Evolutionary conservation across 1,140 invertebrate species (phyloP).

Genomic region (Portunus trituberculatus): DNA sequence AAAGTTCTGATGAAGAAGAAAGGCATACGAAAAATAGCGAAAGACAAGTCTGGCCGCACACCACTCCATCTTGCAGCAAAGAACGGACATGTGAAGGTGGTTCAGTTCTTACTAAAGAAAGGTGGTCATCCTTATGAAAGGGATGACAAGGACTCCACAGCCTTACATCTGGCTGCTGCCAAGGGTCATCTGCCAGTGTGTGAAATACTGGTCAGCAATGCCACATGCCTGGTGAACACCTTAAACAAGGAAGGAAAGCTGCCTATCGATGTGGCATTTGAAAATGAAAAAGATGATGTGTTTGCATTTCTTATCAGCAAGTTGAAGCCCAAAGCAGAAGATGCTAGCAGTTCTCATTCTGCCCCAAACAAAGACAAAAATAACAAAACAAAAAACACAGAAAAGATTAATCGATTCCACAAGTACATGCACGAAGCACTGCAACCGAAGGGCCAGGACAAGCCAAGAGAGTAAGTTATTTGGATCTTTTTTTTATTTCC

Average conservation of each 20-base stretch:
- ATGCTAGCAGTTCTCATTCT: not conserved
- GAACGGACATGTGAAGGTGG: slow-evolving; percentile 32
- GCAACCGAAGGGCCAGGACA: not conserved
- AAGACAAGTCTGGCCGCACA: slow-evolving; percentile 44
- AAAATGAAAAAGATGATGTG: slow-evolving; percentile 56
- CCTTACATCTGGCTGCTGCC: slow-evolving; percentile 59
- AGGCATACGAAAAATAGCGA: slow-evolving; percentile 39
- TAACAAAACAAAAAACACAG: not conserved
- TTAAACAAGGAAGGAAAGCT: slow-evolving; percentile 35
- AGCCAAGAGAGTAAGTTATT: slow-evolving; percentile 24
- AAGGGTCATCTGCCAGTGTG: slow-evolving; percentile 48
- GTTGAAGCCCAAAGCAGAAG: too few relatives aligned
- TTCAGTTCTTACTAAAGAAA: slow-evolving; percentile 40
- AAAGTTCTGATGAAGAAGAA: slow-evolving; percentile 50
- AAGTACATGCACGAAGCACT: slow-evolving; percentile 62
- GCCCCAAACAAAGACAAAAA: not conserved
- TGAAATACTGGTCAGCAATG: not conserved
- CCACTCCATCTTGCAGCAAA: slow-evolving; percentile 61
- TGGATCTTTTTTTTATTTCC: too few relatives aligned
- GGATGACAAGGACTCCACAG: slow-evolving; percentile 53
- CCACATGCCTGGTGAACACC: not conserved
- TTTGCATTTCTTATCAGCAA: slow-evolving; percentile 54
- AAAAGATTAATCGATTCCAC: slow-evolving; percentile 28
- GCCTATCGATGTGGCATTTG: slow-evolving; percentile 58
- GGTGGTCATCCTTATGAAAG: slow-evolving; percentile 28